Evolutionary conservation across 2,113 vertebrate genomes (phyloP).

Genomic region (Holacanthus passer): DNA sequence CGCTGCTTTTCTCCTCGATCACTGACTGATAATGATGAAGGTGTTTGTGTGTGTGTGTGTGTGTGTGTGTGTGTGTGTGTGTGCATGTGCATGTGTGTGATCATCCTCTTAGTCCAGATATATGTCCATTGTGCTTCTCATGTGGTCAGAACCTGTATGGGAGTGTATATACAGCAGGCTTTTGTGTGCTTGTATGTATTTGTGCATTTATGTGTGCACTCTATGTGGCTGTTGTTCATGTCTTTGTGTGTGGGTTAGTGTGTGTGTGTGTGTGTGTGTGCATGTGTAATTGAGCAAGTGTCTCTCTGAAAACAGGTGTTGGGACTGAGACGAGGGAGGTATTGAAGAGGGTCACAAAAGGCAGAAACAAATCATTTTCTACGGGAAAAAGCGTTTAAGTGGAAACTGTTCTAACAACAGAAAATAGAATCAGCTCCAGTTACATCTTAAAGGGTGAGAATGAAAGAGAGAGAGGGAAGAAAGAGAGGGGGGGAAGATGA

Average conservation of each 20-base stretch:
- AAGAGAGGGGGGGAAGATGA: slow-evolving; percentile 20
- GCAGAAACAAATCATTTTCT: slow-evolving; percentile 57
- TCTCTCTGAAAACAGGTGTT: slow-evolving; percentile 32
- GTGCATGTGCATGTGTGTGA: slow-evolving; percentile 20
- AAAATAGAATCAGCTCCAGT: slow-evolving; percentile 40
- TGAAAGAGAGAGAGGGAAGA: neutral
- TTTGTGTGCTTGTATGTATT: neutral
- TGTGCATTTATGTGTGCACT: slow-evolving; percentile 4
- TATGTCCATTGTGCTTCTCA: neutral
- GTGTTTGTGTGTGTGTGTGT: slow-evolving; percentile 21
- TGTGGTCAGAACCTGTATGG: neutral
- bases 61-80: slow-evolving; percentile 24
- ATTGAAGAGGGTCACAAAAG: slow-evolving; percentile 29
- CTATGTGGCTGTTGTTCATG: neutral
- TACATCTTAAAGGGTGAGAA: slow-evolving; percentile 14
- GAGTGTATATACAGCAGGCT: neutral
- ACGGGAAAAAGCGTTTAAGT: slow-evolving; percentile 18
- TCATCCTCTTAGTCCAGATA: slow-evolving; percentile 45
- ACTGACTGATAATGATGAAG: slow-evolving; percentile 57
- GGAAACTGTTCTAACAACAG: slow-evolving; percentile 52
- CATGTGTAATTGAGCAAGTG: slow-evolving; percentile 28
- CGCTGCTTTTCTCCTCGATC: slow-evolving; percentile 58
- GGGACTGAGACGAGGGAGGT: slow-evolving; percentile 3
- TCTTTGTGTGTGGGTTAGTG: neutral
- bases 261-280: neutral